phyloP scores from a whole-genome alignment of 2,888 invertebrate species.

The Augiades crinisus region DNA sequence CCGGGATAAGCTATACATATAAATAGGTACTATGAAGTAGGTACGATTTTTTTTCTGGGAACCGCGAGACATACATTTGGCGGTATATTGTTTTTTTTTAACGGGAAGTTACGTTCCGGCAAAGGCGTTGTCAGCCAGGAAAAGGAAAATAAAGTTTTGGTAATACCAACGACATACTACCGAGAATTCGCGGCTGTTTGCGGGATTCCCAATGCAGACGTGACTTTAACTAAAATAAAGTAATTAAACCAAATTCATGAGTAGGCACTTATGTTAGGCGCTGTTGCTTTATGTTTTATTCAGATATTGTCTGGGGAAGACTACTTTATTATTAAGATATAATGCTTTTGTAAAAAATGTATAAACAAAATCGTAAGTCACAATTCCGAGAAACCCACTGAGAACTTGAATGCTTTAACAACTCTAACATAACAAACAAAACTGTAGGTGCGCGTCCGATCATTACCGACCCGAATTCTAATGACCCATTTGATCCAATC shows the following conservation, averaged over 20 bases:
- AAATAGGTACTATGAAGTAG: slow-evolving; percentile 11
- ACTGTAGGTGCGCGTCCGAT: slow-evolving; percentile 60
- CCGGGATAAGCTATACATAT: slow-evolving; percentile 16
- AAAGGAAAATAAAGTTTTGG: no score
- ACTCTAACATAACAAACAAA: slow-evolving; percentile 69
- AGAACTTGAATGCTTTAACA: slow-evolving; percentile 53
- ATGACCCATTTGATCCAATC: slow-evolving; percentile 72
- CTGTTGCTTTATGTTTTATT: no score
- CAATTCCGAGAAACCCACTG: slow-evolving; percentile 2
- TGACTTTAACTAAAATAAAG: no score
- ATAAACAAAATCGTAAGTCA: slow-evolving; percentile 10
- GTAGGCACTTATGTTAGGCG: no score
- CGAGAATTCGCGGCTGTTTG: no score
- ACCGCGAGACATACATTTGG: background rate
- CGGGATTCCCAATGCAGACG: no score
- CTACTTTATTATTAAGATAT: no score
- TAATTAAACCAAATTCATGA: no score
- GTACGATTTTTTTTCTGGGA: background rate
- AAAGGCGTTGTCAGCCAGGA: no score
- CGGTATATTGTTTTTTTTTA: background rate
- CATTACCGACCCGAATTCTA: slow-evolving; percentile 77
- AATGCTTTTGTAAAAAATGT: no score
- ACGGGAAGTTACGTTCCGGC: slow-evolving; percentile 1
- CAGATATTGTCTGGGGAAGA: no score
- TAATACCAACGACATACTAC: no score